These are phyloP conservation scores for Limenitis camilla DNA, from an alignment of 2,888 invertebrate genomes.

Conservation along the genomic window DNA sequence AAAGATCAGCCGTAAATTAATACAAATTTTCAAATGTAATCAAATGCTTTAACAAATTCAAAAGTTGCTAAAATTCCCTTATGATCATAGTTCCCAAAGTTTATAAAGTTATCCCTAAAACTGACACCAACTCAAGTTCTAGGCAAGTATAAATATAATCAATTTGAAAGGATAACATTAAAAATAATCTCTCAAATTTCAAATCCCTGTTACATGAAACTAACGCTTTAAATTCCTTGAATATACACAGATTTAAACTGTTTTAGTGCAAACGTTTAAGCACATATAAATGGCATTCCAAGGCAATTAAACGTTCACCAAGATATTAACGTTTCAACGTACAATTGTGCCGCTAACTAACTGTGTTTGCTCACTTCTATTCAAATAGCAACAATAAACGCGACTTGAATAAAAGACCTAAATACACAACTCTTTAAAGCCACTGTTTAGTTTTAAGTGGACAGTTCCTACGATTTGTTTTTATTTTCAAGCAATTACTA, in stretches of 20 bases:
- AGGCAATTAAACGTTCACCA: slow-evolving; percentile 21
- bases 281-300: slow-evolving; percentile 15
- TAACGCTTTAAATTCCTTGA: too few relatives aligned
- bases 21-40: too few relatives aligned
- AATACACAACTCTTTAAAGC: slow-evolving; percentile 19
- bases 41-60: too few relatives aligned
- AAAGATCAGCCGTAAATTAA: too few relatives aligned
- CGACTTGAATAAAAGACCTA: slow-evolving; percentile 20
- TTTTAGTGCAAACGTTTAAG: neutral
- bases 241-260: neutral
- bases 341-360: slow-evolving; percentile 23
- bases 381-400: slow-evolving; percentile 23
- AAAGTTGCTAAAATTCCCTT: too few relatives aligned
- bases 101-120: too few relatives aligned
- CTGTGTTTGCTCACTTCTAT: slow-evolving; percentile 21
- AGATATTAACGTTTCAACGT: slow-evolving; percentile 22
- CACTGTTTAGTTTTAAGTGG: slow-evolving; percentile 22
- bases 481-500: neutral
- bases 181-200: too few relatives aligned
- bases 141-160: too few relatives aligned
- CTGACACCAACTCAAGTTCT: too few relatives aligned
- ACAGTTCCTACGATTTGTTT: slow-evolving; percentile 18
- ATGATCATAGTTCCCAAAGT: too few relatives aligned
- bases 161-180: too few relatives aligned
- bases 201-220: too few relatives aligned